Conservation (phyloP, 2,888 invertebrate genomes). For the Rhamnusium bicolor region DNA sequence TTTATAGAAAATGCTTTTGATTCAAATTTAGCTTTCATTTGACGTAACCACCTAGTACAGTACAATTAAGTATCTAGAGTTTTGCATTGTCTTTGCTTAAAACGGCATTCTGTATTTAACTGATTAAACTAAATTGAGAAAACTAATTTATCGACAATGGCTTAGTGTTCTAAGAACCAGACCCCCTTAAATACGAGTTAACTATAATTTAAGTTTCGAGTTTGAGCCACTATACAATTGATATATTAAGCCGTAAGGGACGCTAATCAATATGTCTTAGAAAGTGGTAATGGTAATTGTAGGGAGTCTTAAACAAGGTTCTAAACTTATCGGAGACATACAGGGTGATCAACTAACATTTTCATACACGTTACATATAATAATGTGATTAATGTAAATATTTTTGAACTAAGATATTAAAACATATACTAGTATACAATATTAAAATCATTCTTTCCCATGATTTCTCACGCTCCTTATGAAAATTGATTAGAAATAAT, state of each 20-base stretch:
- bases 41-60: not conserved
- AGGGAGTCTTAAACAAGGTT: constrained; percentile 33
- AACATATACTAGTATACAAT: no score
- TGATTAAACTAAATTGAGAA: constrained; percentile 39
- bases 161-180: constrained; percentile 34
- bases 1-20: not conserved
- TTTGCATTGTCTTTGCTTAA: constrained; percentile 1
- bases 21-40: not conserved
- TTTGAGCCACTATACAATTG: constrained; percentile 45
- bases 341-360: constrained; percentile 3
- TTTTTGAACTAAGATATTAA: no score
- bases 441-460: no score
- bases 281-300: constrained; percentile 40
- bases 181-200: constrained; percentile 43
- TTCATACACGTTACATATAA: no score
- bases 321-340: constrained; percentile 16
- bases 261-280: constrained; percentile 48
- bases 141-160: constrained; percentile 45
- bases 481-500: no score
- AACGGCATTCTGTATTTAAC: constrained; percentile 29
- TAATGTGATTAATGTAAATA: no score
- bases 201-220: constrained; percentile 48
- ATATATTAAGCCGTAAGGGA: constrained; percentile 47
- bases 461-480: no score
- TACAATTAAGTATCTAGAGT: not conserved